Evolutionary conservation across 1,140 invertebrate species (phyloP).

Genomic region (Formica exsecta): DNA sequence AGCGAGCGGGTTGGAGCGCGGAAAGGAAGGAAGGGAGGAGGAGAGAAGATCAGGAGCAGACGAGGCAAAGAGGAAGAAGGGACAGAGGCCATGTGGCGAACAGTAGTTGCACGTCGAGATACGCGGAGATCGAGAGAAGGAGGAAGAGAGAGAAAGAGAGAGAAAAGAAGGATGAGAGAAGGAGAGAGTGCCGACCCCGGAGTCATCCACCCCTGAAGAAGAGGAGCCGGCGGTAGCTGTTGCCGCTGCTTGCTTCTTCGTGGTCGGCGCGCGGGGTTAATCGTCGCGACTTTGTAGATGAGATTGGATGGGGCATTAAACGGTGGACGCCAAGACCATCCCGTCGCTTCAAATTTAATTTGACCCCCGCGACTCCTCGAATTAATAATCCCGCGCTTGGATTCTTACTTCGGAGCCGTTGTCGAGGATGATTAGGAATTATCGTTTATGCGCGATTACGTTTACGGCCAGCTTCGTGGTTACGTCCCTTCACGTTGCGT

Average conservation of each 20-base stretch:
- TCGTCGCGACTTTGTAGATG: slow-evolving; percentile 72
- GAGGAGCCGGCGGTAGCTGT: slow-evolving; percentile 72
- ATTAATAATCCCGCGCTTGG: slow-evolving; percentile 62
- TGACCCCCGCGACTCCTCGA: slow-evolving; percentile 64
- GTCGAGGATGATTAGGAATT: slow-evolving; percentile 52
- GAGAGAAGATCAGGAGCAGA: slow-evolving; percentile 61
- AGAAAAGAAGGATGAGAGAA: background rate
- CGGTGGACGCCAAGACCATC: slow-evolving; percentile 68
- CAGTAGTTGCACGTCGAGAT: slow-evolving; percentile 74
- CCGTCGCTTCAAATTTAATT: slow-evolving; percentile 62
- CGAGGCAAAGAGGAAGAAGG: slow-evolving; percentile 57
- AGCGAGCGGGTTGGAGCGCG: slow-evolving; percentile 49
- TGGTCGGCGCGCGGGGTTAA: slow-evolving; percentile 71
- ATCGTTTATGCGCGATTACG: slow-evolving; percentile 62
- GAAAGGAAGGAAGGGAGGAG: slow-evolving; percentile 45
- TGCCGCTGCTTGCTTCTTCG: slow-evolving; percentile 54
- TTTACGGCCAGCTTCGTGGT: slow-evolving; percentile 38
- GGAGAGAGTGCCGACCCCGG: slow-evolving; percentile 63
- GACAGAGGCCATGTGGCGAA: slow-evolving; percentile 74
- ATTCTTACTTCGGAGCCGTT: slow-evolving; percentile 46
- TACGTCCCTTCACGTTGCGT: slow-evolving; percentile 17
- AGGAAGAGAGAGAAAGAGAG: background rate
- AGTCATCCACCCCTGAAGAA: slow-evolving; percentile 76
- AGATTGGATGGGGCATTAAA: slow-evolving; percentile 76
- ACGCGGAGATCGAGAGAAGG: slow-evolving; percentile 41